A percentile compares a stretch with the other conserved stretches of the same genome.
phyloP scores from a whole-genome alignment of 2,797 vertebrate genomes.

The Melanotaenia pygmaea region DNA sequence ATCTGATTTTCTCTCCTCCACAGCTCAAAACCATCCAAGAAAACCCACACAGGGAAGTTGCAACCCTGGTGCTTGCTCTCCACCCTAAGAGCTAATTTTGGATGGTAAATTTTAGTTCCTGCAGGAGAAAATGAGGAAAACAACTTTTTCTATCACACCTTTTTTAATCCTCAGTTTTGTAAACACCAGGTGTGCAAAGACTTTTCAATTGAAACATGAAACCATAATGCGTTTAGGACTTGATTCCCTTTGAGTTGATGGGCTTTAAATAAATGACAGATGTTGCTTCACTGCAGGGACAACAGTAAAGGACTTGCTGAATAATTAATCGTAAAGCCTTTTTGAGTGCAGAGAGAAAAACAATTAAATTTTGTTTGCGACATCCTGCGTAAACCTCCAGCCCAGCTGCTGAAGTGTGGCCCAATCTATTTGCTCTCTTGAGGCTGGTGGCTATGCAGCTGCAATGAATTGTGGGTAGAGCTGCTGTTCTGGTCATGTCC shows the following conservation, averaged over 20 bases:
- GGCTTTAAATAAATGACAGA: slow-evolving; percentile 76
- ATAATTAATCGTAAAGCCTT: slow-evolving; percentile 77
- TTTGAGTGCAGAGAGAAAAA: slow-evolving; percentile 62
- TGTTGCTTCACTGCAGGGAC: slow-evolving; percentile 70
- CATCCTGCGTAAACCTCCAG: slow-evolving; percentile 61
- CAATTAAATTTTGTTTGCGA: slow-evolving; percentile 69
- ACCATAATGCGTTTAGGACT: slow-evolving; percentile 67
- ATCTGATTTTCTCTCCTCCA: background rate
- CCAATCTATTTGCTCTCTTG: slow-evolving; percentile 56
- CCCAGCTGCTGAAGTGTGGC: slow-evolving; percentile 68
- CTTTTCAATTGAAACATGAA: slow-evolving; percentile 59
- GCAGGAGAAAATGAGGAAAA: slow-evolving; percentile 26
- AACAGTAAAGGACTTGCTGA: slow-evolving; percentile 58
- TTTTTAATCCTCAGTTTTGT: slow-evolving; percentile 63
- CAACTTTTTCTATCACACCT: slow-evolving; percentile 43
- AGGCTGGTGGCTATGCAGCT: slow-evolving; percentile 52
- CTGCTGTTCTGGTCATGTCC: slow-evolving; percentile 18
- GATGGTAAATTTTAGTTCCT: slow-evolving; percentile 15
- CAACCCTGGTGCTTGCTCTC: slow-evolving; percentile 10
- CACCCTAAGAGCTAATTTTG: slow-evolving; percentile 21
- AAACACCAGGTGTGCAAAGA: slow-evolving; percentile 67
- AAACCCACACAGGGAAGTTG: background rate
- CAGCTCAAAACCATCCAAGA: background rate
- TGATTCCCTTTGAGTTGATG: slow-evolving; percentile 57
- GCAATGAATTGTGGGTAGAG: slow-evolving; percentile 58